Base-by-base conservation (phyloP, 2,888 invertebrate species). In the Danaus chrysippus region DNA sequence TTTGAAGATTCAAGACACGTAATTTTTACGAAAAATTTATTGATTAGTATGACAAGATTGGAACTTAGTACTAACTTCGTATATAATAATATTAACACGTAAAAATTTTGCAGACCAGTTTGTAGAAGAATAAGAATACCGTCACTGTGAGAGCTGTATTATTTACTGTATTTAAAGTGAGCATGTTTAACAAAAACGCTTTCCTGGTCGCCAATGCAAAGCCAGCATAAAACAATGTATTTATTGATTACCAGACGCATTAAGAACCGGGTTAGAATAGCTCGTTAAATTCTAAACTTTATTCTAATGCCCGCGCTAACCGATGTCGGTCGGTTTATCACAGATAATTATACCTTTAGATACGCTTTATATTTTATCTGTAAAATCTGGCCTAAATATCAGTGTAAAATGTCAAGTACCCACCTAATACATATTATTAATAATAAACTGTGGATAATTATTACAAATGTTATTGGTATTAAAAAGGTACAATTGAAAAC, bases 211-310 rank as follows among this genome's bases (percentile, higher is more conserved):
- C 17, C 43, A 43, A 59, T 59, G 43, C 46, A 13, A 55, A 57
- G 59, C 44, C 53, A 61, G 42, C 67, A 67, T 77, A 74, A 74
- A 75, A 70, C 74, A 76, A 76, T 71, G 68, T 76, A 75, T 81
- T 77, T 77, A 78, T 75, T 70, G 73, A 53, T 61, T 64, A 59
- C 69, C 59, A 43, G 55, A 61, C 65, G 68, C 76, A 74, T 76
- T 76, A 75, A 75, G 70, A 71, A 71, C 72, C 65, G 68, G 59
- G 57, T 61, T 72, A 75, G 72, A 77, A 76, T 70, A 62, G 69
- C 63, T 72, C 76, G 74, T 82, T 79, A 81, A 76, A 62, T 73
- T 68, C 71, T 72, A 59, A 70, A 76, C 70, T 82, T 83, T 81
- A 83, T 77, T 74, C 77, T 76, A 79, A 76, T 71, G 73, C 69